Percentiles rank a stretch among this genome's conserved stretches.
Evolutionary conservation across 35 echinoderm and acorn worm species (phyloP).

Genomic region (Chiridota heheva): DNA sequence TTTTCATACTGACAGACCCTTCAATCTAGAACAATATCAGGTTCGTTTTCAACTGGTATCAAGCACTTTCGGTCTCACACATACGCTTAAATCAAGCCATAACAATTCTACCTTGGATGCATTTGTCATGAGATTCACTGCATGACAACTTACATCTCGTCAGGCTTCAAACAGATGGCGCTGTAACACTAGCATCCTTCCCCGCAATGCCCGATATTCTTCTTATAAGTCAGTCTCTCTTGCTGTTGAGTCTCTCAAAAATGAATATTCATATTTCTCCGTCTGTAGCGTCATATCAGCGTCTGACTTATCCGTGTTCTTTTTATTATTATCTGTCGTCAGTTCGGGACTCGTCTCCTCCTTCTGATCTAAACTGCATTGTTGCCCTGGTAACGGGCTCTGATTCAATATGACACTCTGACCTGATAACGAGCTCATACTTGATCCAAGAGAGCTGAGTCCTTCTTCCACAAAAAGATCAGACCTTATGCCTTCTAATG

Average conservation of each 20-base stretch:
- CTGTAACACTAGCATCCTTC: no score
- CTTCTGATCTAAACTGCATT: conserved; percentile 21
- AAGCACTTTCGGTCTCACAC: no score
- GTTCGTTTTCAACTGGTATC: no score
- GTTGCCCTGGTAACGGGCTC: conserved; percentile 1
- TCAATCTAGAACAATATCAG: no score
- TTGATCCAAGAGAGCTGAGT: conserved; percentile 28
- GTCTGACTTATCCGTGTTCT: neutral
- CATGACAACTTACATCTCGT: no score
- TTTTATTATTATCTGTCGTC: neutral
- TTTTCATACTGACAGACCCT: no score
- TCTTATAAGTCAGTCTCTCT: conserved; percentile 27
- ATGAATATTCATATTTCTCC: conserved; percentile 35
- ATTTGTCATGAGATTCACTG: no score
- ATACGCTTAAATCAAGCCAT: no score
- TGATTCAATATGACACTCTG: conserved; percentile 47
- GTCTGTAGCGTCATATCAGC: conserved; percentile 14
- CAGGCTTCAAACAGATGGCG: no score
- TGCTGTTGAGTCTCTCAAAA: conserved; percentile 30
- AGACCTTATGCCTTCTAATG: conserved; percentile 31
- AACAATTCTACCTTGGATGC: no score
- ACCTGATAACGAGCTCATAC: conserved; percentile 44
- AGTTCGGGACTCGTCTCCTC: no score
- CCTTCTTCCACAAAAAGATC: conserved; percentile 23
- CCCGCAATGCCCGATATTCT: no score